Evolutionary conservation across 2,113 vertebrate genomes (phyloP), one percentile per base, ranked within the genome.

Genomic region (Cnemophilus loriae): DNA sequence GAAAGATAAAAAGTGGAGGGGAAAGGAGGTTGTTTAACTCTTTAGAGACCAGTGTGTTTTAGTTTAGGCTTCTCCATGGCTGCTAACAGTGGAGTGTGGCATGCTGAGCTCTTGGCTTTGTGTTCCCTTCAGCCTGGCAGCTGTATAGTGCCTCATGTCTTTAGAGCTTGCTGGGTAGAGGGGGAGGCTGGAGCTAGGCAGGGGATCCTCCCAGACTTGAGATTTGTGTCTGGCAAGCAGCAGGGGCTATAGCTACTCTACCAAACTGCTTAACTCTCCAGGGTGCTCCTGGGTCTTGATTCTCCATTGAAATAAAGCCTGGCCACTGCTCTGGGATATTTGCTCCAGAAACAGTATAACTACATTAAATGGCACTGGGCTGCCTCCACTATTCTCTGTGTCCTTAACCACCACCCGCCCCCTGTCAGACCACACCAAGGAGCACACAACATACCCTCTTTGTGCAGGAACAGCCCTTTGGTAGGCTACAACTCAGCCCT

Each of bases 31-130:
- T 33, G 4, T 47, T 93, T 83, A 76, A 79, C 27, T 13, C 21
- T 63, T 88, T 19, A 83, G 30, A 26, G 27, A 60, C 13, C 14
- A 37, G 9, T 1, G 0, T 32, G 11, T n/a, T 16, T 52, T 39
- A 50, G 9, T 53, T 73, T 11, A 55, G 26, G 24, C 22, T 67
- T 27, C 13, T 49, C 7, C 5, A 7, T 0, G 0, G 28, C 35
- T 78, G 13, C 39, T 49, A 1, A 4, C 20, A 37, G 11, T 13
- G 19, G 21, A 57, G 28, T 4, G 15, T 1, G 1, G 9, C 37
- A 53, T 0, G 2, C 28, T 57, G 50, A 84, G 16, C 42, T 60
- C 37, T 47, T 53, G 53, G 35, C 17, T 86, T 33, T 55, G 5
- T 11, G 50, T 53, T 13, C 7, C 47, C 42, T 32, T 32, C 42